Conservation (phyloP, 2,113 vertebrate genomes). For the Megalops atlanticus region DNA sequence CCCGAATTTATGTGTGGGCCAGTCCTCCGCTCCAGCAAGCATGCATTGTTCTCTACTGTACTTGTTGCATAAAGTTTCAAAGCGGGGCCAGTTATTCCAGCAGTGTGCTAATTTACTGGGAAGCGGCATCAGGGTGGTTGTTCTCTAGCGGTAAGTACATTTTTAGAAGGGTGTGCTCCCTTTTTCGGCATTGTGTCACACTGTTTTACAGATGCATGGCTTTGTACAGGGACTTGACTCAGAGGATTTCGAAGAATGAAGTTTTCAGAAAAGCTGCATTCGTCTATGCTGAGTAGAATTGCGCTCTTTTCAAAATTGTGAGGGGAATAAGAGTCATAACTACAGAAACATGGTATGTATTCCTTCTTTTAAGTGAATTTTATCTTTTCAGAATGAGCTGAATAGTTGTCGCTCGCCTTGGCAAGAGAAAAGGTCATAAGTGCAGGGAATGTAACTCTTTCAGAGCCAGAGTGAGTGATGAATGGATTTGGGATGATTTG, state of each 20-base stretch:
- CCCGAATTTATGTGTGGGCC: conserved; percentile 24
- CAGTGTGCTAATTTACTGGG: conserved; percentile 27
- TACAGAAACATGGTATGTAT: neutral
- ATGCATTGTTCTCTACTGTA: conserved; percentile 66
- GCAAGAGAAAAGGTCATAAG: neutral
- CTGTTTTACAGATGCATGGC: neutral
- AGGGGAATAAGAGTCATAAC: neutral
- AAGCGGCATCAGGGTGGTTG: neutral
- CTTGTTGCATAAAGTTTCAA: conserved; percentile 52
- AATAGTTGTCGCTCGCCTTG: neutral
- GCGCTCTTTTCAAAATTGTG: neutral
- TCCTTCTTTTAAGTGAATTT: neutral
- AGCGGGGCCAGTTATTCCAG: conserved; percentile 1
- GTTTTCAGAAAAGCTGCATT: too few species aligned
- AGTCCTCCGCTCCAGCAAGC: conserved; percentile 50
- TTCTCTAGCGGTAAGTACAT: neutral
- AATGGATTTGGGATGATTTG: neutral
- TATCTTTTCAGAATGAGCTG: neutral
- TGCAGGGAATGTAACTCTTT: neutral
- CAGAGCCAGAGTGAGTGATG: neutral
- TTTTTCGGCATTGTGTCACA: too few species aligned
- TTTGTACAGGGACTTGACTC: too few species aligned
- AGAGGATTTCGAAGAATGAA: too few species aligned
- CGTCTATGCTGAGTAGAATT: neutral
- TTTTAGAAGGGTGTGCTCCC: neutral